A percentile compares a stretch with the other conserved stretches of the same genome.
Conservation (phyloP, 2,113 vertebrate genomes). For the Lepidothrix coronata region DNA sequence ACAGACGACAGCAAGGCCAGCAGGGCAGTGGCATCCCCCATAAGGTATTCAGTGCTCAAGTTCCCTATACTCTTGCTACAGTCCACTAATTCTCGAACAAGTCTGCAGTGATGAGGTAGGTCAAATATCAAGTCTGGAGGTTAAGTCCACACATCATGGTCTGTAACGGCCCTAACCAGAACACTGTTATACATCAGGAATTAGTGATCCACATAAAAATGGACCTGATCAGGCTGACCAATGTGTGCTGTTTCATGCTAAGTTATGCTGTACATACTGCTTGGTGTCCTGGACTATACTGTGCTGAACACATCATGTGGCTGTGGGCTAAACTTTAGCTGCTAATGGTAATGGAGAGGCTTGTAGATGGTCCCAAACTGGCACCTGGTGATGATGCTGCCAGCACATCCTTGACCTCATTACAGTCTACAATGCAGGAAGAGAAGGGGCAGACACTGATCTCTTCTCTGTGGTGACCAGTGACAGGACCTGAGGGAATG, state of each 20-base stretch:
- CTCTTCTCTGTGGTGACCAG: not conserved
- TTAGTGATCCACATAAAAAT: not conserved
- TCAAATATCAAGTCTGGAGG: not conserved
- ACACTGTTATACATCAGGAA: not conserved
- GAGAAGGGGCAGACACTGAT: not conserved
- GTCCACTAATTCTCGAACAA: not conserved
- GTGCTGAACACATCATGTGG: not conserved
- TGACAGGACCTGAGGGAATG: not conserved
- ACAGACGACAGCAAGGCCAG: not conserved
- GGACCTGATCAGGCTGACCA: not conserved
- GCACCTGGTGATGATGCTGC: not conserved
- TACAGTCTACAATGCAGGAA: not conserved
- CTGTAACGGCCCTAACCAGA: not conserved
- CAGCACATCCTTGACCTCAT: fast-evolving
- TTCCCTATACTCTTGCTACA: not conserved
- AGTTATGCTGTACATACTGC: not conserved
- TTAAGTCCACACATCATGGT: not conserved
- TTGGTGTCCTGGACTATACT: not conserved
- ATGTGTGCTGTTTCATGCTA: not conserved
- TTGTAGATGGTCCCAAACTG: fast-evolving
- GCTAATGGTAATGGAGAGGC: not conserved
- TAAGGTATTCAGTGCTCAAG: too few species aligned
- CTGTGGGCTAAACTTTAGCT: not conserved
- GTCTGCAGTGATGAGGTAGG: not conserved
- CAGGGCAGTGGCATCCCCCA: fast-evolving